Evolutionary conservation across 2,888 invertebrate species (phyloP), one percentile per base, ranked within the genome.

Genomic region (Nymphalis polychloros): DNA sequence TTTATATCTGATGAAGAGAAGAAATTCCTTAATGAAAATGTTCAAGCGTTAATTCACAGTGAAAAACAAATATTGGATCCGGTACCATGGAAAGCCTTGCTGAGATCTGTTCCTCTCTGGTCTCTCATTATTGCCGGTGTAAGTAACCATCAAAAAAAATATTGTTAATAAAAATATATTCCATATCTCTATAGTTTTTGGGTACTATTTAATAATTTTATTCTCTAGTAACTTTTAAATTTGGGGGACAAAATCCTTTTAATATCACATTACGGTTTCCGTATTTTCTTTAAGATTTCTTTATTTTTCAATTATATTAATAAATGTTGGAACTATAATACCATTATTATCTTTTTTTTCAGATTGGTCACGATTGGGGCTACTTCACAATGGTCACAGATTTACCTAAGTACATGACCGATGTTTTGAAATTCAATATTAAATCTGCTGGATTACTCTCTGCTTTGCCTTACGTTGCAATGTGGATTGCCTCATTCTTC

Each of bases 351-450:
- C 41, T 41, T 10, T 13, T 13, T 69, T 72, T 69, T 13, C 80
- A 92, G 92, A 92, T 94, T 59, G 95, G 95, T 27, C 95, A 95
- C 82, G 95, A 95, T 79, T 96, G 95, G 93, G 95, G 95, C 2
- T 94, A 95, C 83, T 95, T 94, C 81, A 95, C 95, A 0, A 94
- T 96, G 94, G 94, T 95, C 52, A 95, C 95, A 0, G 95, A 95
- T 81, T 87, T 96, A 19, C 95, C 96, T 0, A 95, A 94, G 74
- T 95, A 95, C 82, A 95, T 95, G 94, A 94, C 93, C 4, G 94
- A 94, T 47, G 94, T 95, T 0, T 84, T 96, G 67, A 93, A 94
- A 80, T 95, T 95, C 83, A 93, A 95, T 78, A 94, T 95, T 66
- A 91, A 94, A 68, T 86, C 94, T 78, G 95, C 95, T 72, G 95